phyloP scores from a whole-genome alignment of 1,140 invertebrate species.

The Drosophila sturtevanti region DNA sequence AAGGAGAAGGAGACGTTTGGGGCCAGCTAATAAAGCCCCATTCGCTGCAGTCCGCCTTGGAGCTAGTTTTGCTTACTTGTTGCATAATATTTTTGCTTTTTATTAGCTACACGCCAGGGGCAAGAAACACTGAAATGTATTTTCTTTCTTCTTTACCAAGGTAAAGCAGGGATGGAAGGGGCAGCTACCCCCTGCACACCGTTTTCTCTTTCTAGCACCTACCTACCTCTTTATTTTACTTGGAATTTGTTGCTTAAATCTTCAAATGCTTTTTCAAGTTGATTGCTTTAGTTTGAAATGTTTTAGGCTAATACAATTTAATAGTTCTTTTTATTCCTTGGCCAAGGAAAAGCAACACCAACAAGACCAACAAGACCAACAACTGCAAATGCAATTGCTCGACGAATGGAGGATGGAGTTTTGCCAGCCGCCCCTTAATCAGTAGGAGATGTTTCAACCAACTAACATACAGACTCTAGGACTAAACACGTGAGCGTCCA shows the following conservation, averaged over 20 bases:
- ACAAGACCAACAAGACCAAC: constrained; percentile 40
- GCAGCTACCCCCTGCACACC: too few relatives aligned
- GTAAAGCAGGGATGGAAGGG: too few relatives aligned
- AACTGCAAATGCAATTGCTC: constrained; percentile 45
- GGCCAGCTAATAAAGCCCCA: constrained; percentile 70
- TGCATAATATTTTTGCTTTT: constrained; percentile 77
- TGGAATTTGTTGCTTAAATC: constrained; percentile 46
- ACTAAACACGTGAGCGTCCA: constrained; percentile 40
- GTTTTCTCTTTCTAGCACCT: background rate
- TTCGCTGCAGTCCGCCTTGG: constrained; percentile 45
- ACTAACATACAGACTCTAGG: background rate
- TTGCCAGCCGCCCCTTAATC: constrained; percentile 55
- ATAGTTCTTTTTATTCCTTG: constrained; percentile 42
- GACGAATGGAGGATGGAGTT: constrained; percentile 16
- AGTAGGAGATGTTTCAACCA: constrained; percentile 32
- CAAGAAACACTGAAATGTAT: constrained; percentile 45
- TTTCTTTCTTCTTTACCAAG: constrained; percentile 2
- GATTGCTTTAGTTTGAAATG: constrained; percentile 66
- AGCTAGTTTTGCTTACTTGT: constrained; percentile 68
- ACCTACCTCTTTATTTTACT: background rate
- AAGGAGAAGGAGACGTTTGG: constrained; percentile 35
- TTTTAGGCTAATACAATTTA: constrained; percentile 75
- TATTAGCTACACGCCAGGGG: constrained; percentile 57
- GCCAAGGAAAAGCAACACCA: constrained; percentile 10
- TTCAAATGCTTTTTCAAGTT: constrained; percentile 63